These are phyloP conservation scores for Caenorhabditis wallacei DNA, from an alignment of 2,888 invertebrate species.

Conservation along the genomic window DNA sequence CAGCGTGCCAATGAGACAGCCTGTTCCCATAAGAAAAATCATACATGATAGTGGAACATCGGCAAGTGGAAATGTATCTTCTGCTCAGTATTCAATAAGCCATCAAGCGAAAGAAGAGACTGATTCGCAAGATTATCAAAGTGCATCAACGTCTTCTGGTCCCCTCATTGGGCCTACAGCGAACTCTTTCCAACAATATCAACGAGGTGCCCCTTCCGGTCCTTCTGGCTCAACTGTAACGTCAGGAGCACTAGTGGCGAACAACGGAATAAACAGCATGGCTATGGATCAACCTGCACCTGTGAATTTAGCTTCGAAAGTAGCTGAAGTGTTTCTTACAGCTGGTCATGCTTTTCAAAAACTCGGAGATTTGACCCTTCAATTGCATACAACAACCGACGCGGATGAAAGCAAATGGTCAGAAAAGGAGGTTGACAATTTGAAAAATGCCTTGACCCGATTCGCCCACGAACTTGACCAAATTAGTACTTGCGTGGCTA, in stretches of 20 bases:
- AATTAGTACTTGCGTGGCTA: conserved; percentile 76
- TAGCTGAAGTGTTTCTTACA: conserved; percentile 81
- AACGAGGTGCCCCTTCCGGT: conserved; percentile 29
- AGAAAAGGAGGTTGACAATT: conserved; percentile 77
- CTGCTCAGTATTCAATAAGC: conserved; percentile 1
- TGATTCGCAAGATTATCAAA: conserved; percentile 30
- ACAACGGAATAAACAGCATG: conserved; percentile 13
- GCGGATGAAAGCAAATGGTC: conserved; percentile 77
- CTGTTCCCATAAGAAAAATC: conserved; percentile 61
- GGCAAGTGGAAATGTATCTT: background rate
- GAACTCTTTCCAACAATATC: conserved; percentile 58
- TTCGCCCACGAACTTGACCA: conserved; percentile 81
- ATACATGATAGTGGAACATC: conserved; percentile 39
- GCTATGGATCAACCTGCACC: conserved; percentile 69
- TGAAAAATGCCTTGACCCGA: conserved; percentile 75
- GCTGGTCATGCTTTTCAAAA: conserved; percentile 81
- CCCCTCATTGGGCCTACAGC: conserved; percentile 26
- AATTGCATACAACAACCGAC: conserved; percentile 72
- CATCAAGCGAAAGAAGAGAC: conserved; percentile 37
- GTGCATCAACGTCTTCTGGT: conserved; percentile 40
- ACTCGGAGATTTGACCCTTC: conserved; percentile 79
- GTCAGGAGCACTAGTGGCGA: conserved; percentile 13
- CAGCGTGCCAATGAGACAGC: conserved; percentile 44
- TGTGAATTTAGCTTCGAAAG: conserved; percentile 70
- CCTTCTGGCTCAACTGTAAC: background rate